These are phyloP conservation scores for Aphelocoma californica DNA, from an alignment of 2,797 vertebrate species.

Conservation along the genomic window DNA sequence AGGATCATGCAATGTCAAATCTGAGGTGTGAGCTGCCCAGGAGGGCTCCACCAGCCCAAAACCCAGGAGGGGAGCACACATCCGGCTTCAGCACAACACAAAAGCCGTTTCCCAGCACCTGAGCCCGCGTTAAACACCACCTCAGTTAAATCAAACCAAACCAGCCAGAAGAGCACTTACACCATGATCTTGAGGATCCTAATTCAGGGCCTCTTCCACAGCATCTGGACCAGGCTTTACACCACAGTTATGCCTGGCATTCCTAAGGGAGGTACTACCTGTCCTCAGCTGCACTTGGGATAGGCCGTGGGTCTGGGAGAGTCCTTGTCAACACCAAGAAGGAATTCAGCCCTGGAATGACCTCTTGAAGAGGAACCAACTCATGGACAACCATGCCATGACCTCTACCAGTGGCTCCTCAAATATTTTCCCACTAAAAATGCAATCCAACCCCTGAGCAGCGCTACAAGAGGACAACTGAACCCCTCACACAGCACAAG, in stretches of 20 bases:
- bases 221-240: not conserved
- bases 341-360: not conserved
- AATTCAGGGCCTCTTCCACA: not conserved
- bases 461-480: not conserved
- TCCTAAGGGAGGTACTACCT: not conserved
- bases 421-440: not conserved
- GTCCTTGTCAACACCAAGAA: not conserved
- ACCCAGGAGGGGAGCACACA: not conserved
- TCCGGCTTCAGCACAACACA: not conserved
- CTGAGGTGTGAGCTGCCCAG: not conserved
- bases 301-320: not conserved
- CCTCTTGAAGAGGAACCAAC: not conserved
- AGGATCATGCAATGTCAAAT: not conserved
- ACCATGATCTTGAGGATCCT: not conserved
- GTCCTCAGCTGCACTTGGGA: not conserved
- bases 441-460: not conserved
- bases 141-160: not conserved
- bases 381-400: not conserved
- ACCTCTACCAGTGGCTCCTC: not conserved
- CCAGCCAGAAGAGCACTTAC: not conserved
- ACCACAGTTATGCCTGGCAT: not conserved
- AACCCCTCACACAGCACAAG: not conserved
- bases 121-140: rapidly evolving
- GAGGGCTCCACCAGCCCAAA: not conserved
- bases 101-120: not conserved